These are phyloP conservation scores for Tyria jacobaeae DNA, from an alignment of 2,888 invertebrate genomes.

Conservation along the genomic window DNA sequence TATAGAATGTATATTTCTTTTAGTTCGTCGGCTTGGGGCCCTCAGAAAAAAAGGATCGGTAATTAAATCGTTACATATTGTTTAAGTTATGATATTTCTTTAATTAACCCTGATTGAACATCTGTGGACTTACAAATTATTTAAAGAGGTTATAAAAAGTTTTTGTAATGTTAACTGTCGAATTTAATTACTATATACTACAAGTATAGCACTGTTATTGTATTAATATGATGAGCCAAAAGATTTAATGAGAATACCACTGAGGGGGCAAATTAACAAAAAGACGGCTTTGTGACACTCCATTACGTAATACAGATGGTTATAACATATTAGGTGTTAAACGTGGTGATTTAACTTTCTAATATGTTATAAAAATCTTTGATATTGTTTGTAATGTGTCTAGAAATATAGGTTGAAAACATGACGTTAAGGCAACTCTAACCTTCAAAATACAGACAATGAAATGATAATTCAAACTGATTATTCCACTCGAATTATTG, in stretches of 20 bases:
- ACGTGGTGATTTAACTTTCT: too few relatives aligned
- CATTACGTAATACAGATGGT: neutral
- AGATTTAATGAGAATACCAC: neutral
- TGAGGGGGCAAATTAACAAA: neutral
- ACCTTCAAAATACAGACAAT: neutral
- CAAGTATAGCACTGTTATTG: neutral
- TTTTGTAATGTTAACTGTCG: conserved; percentile 11
- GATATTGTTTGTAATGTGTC: too few relatives aligned
- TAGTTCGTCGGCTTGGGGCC: conserved; percentile 30
- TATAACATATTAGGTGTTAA: too few relatives aligned
- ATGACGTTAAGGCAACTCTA: neutral
- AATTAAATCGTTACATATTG: conserved; percentile 42
- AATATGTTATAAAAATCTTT: too few relatives aligned
- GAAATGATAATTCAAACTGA: conserved; percentile 12
- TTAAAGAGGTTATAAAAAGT: conserved; percentile 27
- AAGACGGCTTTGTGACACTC: neutral
- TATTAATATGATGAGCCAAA: neutral
- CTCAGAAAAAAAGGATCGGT: conserved; percentile 39
- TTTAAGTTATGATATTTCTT: conserved; percentile 39
- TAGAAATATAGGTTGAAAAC: too few relatives aligned
- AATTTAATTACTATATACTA: neutral
- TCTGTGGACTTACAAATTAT: conserved; percentile 44
- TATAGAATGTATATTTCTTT: conserved; percentile 43
- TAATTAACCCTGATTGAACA: conserved; percentile 43
- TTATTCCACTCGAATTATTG: conserved; percentile 28